phyloP scores from a whole-genome alignment of 1,140 invertebrate species.

The Drosophila willistoni region DNA sequence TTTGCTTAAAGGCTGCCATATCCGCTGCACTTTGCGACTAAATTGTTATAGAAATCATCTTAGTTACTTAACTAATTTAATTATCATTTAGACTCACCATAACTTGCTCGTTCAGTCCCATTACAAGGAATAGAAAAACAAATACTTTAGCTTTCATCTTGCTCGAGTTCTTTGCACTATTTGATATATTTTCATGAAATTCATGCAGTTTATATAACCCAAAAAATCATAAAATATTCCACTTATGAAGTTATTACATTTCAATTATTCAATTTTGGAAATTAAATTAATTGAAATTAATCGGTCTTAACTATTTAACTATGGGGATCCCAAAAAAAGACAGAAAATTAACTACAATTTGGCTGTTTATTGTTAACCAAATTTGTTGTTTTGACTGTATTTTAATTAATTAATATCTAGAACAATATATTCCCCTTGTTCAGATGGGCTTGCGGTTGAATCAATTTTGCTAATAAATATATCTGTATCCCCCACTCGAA shows the following conservation, averaged over 20 bases:
- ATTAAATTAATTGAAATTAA: constrained; percentile 20
- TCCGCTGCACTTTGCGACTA: constrained; percentile 53
- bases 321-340: constrained; percentile 14
- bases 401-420: too few relatives aligned
- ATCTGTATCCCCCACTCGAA: too few relatives aligned
- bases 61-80: neutral
- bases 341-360: constrained; percentile 28
- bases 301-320: constrained; percentile 2
- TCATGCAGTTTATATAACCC: constrained; percentile 44
- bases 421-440: too few relatives aligned
- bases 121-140: constrained; percentile 25
- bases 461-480: too few relatives aligned
- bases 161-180: constrained; percentile 1
- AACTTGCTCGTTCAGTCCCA: constrained; percentile 25
- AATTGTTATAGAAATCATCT: neutral
- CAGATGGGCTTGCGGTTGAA: too few relatives aligned
- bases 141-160: constrained; percentile 44
- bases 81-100: constrained; percentile 15
- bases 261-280: constrained; percentile 47
- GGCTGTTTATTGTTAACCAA: neutral
- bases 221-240: neutral
- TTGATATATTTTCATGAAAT: constrained; percentile 2
- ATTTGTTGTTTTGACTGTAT: neutral
- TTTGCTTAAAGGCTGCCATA: constrained; percentile 42
- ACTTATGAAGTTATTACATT: constrained; percentile 62